Base-by-base conservation (phyloP, 1,140 invertebrate genomes). In the Apis laboriosa region DNA sequence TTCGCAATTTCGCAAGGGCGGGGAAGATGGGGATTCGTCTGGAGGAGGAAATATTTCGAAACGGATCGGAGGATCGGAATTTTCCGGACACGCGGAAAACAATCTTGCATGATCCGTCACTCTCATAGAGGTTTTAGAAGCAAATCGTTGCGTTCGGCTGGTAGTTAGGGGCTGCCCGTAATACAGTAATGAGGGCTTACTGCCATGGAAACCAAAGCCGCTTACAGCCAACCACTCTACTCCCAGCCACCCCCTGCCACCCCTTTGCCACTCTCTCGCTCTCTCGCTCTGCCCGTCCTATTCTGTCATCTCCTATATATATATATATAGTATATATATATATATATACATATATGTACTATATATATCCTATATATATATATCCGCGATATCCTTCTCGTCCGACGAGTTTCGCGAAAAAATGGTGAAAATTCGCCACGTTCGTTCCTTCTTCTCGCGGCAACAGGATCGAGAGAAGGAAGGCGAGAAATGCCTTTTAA, bases 111-210 rank as follows among this genome's bases (percentile, higher is more conserved):
- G 77, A 86, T 80, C 75, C 83, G 77, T 75, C 82, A 83, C 82
- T 80, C 76, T 80, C 87, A 80, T 88, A 73, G 88, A 87, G 85
- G 79, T 87, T 92, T 88, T 88, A 84, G 90, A 90, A 87, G 89
- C 90, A 92, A 90, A 92, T 90, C 90, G 92, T 91, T 91, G 91
- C 90, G 91, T 92, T 93, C 90, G 90, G 91, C 90, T 90, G 91
- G 90, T 93, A 94, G 93, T 94, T 93, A 92, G 92, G 91, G 93
- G 92, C 90, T 92, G 89, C 90, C 92, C 90, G 92, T 94, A 94
- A 94, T 94, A 92, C 93, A 94, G 92, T 94, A 94, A 94, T 94
- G 93, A 94, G 93, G 91, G 92, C 93, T 94, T 94, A 94, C 93
- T 94, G 93, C 93, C 93, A 94, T 94, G 93, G 93, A 94, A 94